These are phyloP conservation scores for Lycocorax pyrrhopterus DNA, from an alignment of 2,113 vertebrate species.

Conservation along the genomic window DNA sequence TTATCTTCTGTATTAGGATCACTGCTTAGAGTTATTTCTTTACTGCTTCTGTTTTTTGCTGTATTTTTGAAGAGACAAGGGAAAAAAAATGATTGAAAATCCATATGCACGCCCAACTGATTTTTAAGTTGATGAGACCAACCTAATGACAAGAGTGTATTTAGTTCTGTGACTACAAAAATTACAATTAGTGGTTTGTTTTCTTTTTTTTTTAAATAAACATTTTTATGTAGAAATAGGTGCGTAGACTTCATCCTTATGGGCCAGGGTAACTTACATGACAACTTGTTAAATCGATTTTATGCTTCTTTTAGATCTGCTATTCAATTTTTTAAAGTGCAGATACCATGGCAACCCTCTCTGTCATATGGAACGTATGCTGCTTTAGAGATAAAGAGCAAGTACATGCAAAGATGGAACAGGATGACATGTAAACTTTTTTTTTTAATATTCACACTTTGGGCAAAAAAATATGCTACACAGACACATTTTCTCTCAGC, in stretches of 20 bases:
- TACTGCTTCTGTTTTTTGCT: neutral
- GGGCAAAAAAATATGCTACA: neutral
- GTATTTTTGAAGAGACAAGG: neutral
- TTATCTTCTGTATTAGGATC: neutral
- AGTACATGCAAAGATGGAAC: constrained; percentile 62
- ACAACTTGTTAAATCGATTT: constrained; percentile 70
- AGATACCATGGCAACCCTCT: constrained; percentile 69
- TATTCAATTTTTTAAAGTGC: constrained; percentile 67
- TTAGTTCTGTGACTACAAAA: neutral
- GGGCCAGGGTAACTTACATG: constrained; percentile 64
- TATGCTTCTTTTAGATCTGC: constrained; percentile 69
- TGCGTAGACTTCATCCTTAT: constrained; percentile 20
- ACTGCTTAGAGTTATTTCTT: neutral
- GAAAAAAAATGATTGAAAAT: neutral
- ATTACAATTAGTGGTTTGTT: neutral
- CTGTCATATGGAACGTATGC: constrained; percentile 63
- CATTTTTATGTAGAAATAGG: neutral
- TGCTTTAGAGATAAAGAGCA: constrained; percentile 70
- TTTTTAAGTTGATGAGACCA: neutral
- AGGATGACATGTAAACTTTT: constrained; percentile 58
- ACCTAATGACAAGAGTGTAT: neutral
- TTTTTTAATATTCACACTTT: constrained; percentile 11
- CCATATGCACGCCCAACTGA: neutral
- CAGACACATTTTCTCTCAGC: neutral
- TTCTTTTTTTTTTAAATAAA: neutral